These are phyloP conservation scores for Orchestes rusci DNA, from an alignment of 2,888 invertebrate genomes.

Conservation along the genomic window DNA sequence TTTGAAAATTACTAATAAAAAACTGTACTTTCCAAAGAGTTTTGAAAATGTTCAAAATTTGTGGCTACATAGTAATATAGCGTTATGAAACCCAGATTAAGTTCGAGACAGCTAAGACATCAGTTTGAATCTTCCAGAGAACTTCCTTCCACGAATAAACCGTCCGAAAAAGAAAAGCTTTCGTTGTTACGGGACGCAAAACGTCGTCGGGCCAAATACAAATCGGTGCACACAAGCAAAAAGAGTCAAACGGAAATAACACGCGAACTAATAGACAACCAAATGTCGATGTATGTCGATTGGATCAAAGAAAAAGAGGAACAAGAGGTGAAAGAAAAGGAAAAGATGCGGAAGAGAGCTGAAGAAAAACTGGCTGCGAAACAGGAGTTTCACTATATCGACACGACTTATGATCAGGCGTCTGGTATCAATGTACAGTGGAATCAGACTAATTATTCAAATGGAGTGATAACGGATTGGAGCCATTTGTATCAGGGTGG, in stretches of 20 bases:
- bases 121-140: too few species aligned
- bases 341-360: constrained; percentile 8
- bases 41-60: too few species aligned
- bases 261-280: constrained; percentile 54
- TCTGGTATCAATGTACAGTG: not conserved
- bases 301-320: constrained; percentile 29
- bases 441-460: constrained; percentile 1
- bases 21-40: too few species aligned
- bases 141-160: too few species aligned
- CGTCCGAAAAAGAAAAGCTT: constrained; percentile 45
- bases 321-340: constrained; percentile 13
- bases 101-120: too few species aligned
- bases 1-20: too few species aligned
- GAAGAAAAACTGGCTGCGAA: constrained; percentile 4
- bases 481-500: constrained; percentile 21
- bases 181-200: constrained; percentile 53
- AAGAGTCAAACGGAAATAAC: constrained; percentile 52
- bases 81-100: too few species aligned
- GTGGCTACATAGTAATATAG: too few species aligned
- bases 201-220: constrained; percentile 53
- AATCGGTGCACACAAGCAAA: constrained; percentile 49
- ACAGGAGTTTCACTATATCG: not conserved
- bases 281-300: constrained; percentile 41
- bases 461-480: constrained; percentile 21
- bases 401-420: not conserved